Evolutionary conservation across 2,797 vertebrate species (phyloP), one percentile per base, ranked within the genome.

Genomic region (Xiphorhynchus erythropygius): DNA sequence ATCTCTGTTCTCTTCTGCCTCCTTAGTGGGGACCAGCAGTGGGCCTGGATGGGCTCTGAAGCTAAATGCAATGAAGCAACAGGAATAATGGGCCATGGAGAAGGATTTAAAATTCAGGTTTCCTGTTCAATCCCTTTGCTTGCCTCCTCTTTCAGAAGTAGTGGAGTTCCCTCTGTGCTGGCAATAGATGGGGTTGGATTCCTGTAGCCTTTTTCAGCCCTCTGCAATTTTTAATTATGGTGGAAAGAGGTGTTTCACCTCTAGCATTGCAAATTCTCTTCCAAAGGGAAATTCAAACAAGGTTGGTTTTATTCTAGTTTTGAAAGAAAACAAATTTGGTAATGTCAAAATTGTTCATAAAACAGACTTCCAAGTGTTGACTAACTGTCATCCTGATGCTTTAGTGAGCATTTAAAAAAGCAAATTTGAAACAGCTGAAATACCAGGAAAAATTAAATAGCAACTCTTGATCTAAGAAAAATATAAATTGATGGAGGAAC

Each of bases 291-390:
- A 89, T 70, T 87, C 49, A 84, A 70, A 87, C 32, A 67, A 46
- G 33, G 56, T 49, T 52, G 44, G 9, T 46, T 89, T 93, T 90
- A 78, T 65, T 82, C 7, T 11, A 53, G 79, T 93, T 91, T 82
- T 90, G 74, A 95, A 95, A 89, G 76, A 91, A 95, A 92, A 92
- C 39, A 68, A 82, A 90, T 93, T 84, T 30, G 3, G n/a, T 70
- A 74, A 90, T 42, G 47, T 74, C 64, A 75, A 76, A 56, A 46
- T 79, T 81, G 84, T 93, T 71, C 47, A 63, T 42, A 60, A 87
- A 93, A 37, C 37, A 79, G 55, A 76, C 52, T 84, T 93, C 49
- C 33, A 67, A 81, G n/a, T 64, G 74, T 76, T 91, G 82, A 77
- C 68, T 57, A 73, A 87, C 62, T 86, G 69, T 77, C 71, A 89